Base-by-base conservation (phyloP, 2,797 vertebrate species). In the Sebastes variabilis region DNA sequence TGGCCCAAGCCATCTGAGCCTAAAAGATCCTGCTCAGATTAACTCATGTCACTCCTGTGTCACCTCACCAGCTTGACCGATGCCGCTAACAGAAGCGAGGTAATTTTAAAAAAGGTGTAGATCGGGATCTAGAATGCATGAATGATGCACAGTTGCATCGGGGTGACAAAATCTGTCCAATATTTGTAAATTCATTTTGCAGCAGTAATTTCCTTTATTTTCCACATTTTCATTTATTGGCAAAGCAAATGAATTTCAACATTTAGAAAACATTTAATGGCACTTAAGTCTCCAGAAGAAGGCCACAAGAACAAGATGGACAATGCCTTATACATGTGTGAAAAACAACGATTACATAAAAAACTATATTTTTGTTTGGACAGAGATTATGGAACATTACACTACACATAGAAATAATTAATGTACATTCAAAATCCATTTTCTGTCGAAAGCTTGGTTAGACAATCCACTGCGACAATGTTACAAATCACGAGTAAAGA, bases 251-350 rank as follows among this genome's bases (percentile, higher is more conserved):
- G 2, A 36, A 52, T 84, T 79, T 42, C 24, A 75, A 86, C 84
- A 81, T 34, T 79, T 67, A 60, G 16, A 87, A 88, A 89, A 82
- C 62, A 84, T 76, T 82, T 71, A 76, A 86, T 89, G 88, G 93
- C 94, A 95, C 94, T 92, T 92, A 24, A 72, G 32, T 89, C 9
- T 88, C 67, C 60, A 81, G 60, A 20, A 69, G 42, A 95, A 95
- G 94, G 94, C 94, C 86, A 92, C 89, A 72, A 24, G 29, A 89
- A 38, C 77, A 55, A 71, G 7, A 14, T 68, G 6, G 14, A 64
- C n/a, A 30, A 59, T 22, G 16, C 54, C 52, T 67, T 16, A 36
- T 5, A 67, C 8, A 59, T 66, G 65, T 64, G 49, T 74, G 78
- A 59, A 72, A 74, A 83, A 69, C 18, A 60, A 12, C 66, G 1